Percentiles rank a stretch among this genome's conserved stretches.
Conservation (phyloP, 2,888 invertebrate species). For the Plagiodera versicolora region DNA sequence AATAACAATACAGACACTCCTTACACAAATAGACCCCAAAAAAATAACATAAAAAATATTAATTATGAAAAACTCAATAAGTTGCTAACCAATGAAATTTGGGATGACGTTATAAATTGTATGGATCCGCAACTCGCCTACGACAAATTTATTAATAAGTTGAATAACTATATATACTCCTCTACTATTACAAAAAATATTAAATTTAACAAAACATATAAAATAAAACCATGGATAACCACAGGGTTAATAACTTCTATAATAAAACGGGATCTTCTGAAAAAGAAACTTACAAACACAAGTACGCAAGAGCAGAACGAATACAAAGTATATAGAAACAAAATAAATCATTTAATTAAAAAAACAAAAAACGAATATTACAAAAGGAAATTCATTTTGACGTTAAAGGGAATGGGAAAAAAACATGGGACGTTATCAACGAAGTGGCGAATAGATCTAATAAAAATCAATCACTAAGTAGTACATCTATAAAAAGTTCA, state of each 20-base stretch:
- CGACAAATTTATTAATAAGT: background rate
- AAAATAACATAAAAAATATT: too few species aligned
- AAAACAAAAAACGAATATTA: background rate
- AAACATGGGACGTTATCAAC: background rate
- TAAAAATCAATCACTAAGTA: background rate
- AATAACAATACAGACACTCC: background rate
- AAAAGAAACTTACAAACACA: background rate
- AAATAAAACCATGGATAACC: constrained; percentile 3
- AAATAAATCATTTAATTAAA: background rate
- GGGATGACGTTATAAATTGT: background rate
- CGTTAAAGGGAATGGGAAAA: background rate
- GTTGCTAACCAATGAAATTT: background rate
- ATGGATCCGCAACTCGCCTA: background rate
- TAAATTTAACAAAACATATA: background rate
- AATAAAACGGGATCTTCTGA: background rate
- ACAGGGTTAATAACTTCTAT: background rate
- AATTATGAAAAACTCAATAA: background rate
- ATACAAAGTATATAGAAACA: background rate
- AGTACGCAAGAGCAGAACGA: background rate
- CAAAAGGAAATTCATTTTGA: background rate
- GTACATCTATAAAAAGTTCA: too few species aligned
- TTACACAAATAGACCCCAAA: too few species aligned
- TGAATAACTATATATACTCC: background rate
- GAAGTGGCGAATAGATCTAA: constrained; percentile 2
- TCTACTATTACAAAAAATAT: background rate